These are phyloP conservation scores for Blastobasis lacticolella DNA, from an alignment of 2,888 invertebrate genomes.

Conservation along the genomic window DNA sequence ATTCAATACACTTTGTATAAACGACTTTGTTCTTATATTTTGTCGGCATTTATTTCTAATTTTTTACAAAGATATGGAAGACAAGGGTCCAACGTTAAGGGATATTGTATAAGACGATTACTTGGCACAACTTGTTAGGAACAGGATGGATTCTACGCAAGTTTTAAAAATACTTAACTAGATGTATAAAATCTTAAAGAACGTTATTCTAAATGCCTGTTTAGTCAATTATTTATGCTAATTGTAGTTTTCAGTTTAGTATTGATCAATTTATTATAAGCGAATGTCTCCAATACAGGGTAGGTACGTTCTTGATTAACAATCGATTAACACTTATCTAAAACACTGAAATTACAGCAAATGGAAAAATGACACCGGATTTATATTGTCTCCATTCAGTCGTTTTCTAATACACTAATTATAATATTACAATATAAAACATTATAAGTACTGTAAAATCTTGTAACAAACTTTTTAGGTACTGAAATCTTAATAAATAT, in stretches of 20 bases:
- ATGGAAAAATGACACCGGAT: constrained; percentile 52
- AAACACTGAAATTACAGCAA: constrained; percentile 23
- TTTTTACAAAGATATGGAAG: constrained; percentile 57
- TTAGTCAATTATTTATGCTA: no score
- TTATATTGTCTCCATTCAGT: constrained; percentile 68
- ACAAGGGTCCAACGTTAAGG: constrained; percentile 52
- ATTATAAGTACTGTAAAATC: constrained; percentile 44
- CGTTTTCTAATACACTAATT: constrained; percentile 31
- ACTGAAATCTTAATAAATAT: no score
- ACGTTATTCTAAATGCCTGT: not conserved
- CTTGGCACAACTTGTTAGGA: constrained; percentile 66
- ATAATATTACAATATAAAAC: constrained; percentile 23
- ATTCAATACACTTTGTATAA: constrained; percentile 61
- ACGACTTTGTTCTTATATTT: constrained; percentile 42
- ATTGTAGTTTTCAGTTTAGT: no score
- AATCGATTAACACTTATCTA: constrained; percentile 26
- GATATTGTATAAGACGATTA: constrained; percentile 24
- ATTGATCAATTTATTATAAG: no score
- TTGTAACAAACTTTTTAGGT: constrained; percentile 26
- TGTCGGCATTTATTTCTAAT: constrained; percentile 12
- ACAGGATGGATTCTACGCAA: constrained; percentile 38
- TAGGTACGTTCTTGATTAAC: constrained; percentile 19
- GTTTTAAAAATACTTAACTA: constrained; percentile 10
- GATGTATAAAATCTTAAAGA: constrained; percentile 14
- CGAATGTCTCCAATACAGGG: no score